A percentile compares a stretch with the other conserved stretches of the same genome.
Conservation (phyloP, 2,797 vertebrate species). For the Sarcoramphus papa region DNA sequence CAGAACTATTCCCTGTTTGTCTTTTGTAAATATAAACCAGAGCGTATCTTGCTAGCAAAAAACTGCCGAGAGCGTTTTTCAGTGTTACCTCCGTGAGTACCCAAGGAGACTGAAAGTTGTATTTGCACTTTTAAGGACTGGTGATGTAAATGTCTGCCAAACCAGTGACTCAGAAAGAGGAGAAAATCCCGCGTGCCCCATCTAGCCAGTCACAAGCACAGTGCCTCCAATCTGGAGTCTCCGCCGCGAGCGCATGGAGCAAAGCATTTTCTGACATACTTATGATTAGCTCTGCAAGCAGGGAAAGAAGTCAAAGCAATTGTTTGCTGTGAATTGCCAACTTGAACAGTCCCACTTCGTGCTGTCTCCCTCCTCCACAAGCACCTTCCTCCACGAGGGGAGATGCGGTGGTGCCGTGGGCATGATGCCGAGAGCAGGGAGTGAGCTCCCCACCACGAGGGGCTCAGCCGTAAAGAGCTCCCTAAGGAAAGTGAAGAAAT, state of each 20-base stretch:
- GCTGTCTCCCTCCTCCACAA: not conserved
- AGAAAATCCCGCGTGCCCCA: not conserved
- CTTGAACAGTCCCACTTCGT: not conserved
- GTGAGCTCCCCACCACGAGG: not conserved
- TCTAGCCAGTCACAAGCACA: not conserved
- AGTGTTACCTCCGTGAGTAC: not conserved
- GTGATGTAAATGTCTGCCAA: not conserved
- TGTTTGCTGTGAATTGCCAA: not conserved
- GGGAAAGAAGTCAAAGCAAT: not conserved
- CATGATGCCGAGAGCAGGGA: rapidly evolving
- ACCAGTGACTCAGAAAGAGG: not conserved
- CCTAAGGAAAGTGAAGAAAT: not conserved
- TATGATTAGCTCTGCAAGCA: not conserved
- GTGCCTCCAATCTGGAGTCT: not conserved
- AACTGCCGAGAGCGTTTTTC: not conserved
- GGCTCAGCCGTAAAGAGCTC: not conserved
- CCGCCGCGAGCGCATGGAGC: rapidly evolving
- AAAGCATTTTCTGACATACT: not conserved
- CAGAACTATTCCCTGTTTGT: not conserved
- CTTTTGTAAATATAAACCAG: not conserved
- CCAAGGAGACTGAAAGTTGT: not conserved
- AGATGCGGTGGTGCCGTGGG: rapidly evolving
- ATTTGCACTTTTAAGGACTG: not conserved
- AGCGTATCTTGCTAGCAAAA: not conserved
- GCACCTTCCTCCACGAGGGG: not conserved